Evolutionary conservation across 2,888 invertebrate species (phyloP).

Genomic region (Eudemis profundana): DNA sequence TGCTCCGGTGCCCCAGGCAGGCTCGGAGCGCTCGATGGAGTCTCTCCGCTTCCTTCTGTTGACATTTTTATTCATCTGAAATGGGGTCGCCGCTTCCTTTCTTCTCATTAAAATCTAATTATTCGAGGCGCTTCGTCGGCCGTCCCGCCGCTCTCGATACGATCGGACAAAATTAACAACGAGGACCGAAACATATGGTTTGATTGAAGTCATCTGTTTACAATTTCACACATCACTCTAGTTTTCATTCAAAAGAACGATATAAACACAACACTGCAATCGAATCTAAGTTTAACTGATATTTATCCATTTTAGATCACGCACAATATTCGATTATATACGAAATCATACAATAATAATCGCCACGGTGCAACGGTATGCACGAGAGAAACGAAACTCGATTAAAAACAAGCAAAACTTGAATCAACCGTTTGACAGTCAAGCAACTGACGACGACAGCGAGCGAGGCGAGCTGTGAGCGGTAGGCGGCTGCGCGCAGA

Average conservation of each 20-base stretch:
- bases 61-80: constrained; percentile 89
- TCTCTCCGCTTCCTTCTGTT: constrained; percentile 87
- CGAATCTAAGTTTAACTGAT: constrained; percentile 51
- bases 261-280: constrained; percentile 55
- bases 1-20: constrained; percentile 83
- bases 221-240: constrained; percentile 72
- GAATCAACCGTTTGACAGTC: constrained; percentile 57
- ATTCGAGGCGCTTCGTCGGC: constrained; percentile 57
- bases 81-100: constrained; percentile 67
- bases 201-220: constrained; percentile 74
- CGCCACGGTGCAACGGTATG: constrained; percentile 62
- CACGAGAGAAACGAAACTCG: constrained; percentile 64
- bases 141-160: constrained; percentile 57
- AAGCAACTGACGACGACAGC: constrained; percentile 48
- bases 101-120: constrained; percentile 81
- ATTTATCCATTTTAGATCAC: constrained; percentile 53
- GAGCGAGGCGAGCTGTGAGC: constrained; percentile 14
- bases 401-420: constrained; percentile 61
- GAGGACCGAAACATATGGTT: constrained; percentile 78
- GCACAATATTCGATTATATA: constrained; percentile 48
- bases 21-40: constrained; percentile 79
- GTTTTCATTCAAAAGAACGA: constrained; percentile 55
- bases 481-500: constrained; percentile 32
- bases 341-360: constrained; percentile 42
- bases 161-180: constrained; percentile 59